These are phyloP conservation scores for Perdita meconis DNA, from an alignment of 2,888 invertebrate species.

Conservation along the genomic window DNA sequence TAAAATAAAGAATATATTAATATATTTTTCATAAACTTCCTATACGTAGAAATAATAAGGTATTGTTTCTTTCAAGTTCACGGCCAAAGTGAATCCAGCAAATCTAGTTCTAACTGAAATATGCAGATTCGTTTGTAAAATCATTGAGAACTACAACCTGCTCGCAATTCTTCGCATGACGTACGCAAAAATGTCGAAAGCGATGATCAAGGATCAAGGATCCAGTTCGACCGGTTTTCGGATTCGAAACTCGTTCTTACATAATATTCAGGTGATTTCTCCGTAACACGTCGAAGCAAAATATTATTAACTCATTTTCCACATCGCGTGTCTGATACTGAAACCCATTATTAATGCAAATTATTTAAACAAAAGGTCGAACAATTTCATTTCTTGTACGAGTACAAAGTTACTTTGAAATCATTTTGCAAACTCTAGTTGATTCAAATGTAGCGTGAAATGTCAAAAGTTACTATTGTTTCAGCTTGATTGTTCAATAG, in stretches of 20 bases:
- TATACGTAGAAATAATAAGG: too few relatives aligned
- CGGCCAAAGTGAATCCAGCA: not conserved
- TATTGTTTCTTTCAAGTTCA: not conserved
- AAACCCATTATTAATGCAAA: too few relatives aligned
- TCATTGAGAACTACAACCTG: not conserved
- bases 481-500: too few relatives aligned
- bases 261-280: constrained; percentile 17
- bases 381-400: not conserved
- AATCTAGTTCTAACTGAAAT: not conserved
- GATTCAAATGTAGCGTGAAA: too few relatives aligned
- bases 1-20: too few relatives aligned
- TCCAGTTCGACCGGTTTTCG: constrained; percentile 31
- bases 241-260: constrained; percentile 8
- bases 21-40: too few relatives aligned
- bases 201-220: not conserved
- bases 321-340: not conserved
- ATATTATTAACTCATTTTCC: constrained; percentile 7
- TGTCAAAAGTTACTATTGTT: not conserved
- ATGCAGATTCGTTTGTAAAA: not conserved
- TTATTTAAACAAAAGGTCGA: constrained; percentile 14
- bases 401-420: not conserved
- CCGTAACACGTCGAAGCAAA: constrained; percentile 3
- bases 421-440: not conserved
- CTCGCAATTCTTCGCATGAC: not conserved
- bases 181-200: not conserved